A percentile compares a stretch with the other conserved stretches of the same genome.
phyloP scores from a whole-genome alignment of 2,888 invertebrate genomes.

The Maniola hyperantus region DNA sequence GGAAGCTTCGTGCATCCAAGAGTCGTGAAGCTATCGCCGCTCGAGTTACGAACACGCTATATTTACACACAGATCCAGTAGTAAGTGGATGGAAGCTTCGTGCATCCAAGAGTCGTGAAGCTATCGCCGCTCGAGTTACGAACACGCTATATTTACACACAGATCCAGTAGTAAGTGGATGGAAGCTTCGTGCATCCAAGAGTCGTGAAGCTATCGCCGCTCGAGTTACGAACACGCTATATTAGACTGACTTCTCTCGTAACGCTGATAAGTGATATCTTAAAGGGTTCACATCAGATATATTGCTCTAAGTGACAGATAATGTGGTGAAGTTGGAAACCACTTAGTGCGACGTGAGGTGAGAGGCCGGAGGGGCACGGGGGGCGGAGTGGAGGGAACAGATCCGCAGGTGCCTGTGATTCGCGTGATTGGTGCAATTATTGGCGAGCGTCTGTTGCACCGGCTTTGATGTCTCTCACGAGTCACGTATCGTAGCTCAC shows the following conservation, averaged over 20 bases:
- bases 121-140: too few relatives aligned
- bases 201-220: background rate
- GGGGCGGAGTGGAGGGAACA: background rate
- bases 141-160: background rate
- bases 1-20: too few relatives aligned
- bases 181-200: background rate
- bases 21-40: too few relatives aligned
- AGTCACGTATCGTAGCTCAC: too few relatives aligned
- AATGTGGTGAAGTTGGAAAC: background rate
- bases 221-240: background rate
- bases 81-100: too few relatives aligned
- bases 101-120: too few relatives aligned
- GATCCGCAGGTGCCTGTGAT: background rate
- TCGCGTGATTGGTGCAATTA: conserved; percentile 8
- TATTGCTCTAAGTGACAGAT: background rate
- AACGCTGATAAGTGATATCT: background rate
- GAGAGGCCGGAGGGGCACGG: background rate
- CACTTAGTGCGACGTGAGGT: background rate
- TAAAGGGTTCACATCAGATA: conserved; percentile 2
- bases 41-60: too few relatives aligned
- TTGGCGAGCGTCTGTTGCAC: background rate
- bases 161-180: background rate
- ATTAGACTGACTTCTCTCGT: background rate
- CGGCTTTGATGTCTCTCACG: conserved; percentile 6
- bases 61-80: too few relatives aligned